These are phyloP conservation scores for Temnothorax longispinosus DNA, from an alignment of 1,140 invertebrate species.

Conservation along the genomic window DNA sequence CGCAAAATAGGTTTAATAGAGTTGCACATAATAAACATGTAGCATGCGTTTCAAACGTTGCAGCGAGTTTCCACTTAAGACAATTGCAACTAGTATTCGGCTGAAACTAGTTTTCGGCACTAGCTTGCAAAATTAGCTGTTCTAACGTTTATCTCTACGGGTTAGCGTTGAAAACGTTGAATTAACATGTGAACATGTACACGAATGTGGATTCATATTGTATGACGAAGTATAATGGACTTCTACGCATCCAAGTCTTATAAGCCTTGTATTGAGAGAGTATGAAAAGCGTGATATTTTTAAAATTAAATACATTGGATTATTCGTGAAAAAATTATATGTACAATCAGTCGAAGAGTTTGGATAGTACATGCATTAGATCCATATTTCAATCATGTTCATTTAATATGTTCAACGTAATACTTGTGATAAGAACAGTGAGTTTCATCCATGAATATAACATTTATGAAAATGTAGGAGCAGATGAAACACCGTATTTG, in stretches of 20 bases:
- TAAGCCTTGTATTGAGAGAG: not conserved
- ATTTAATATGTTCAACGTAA: slow-evolving; percentile 35
- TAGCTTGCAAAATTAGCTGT: slow-evolving; percentile 31
- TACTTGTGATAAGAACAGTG: slow-evolving; percentile 24
- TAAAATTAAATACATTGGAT: slow-evolving; percentile 9
- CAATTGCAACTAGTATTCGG: slow-evolving; percentile 35
- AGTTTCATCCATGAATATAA: slow-evolving; percentile 11
- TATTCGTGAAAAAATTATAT: not conserved
- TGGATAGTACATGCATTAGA: slow-evolving; percentile 33
- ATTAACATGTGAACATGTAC: slow-evolving; percentile 4
- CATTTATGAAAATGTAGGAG: slow-evolving; percentile 21
- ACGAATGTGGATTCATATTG: slow-evolving; percentile 20
- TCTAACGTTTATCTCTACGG: slow-evolving; percentile 25
- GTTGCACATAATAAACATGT: slow-evolving; percentile 50
- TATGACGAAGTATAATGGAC: slow-evolving; percentile 10
- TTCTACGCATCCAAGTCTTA: slow-evolving; percentile 14
- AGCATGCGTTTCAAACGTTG: slow-evolving; percentile 53
- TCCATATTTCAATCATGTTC: slow-evolving; percentile 20
- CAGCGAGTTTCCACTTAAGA: slow-evolving; percentile 24
- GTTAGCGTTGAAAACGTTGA: slow-evolving; percentile 18
- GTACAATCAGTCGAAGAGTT: slow-evolving; percentile 1
- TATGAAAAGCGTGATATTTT: slow-evolving; percentile 6
- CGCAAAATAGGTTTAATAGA: slow-evolving; percentile 46
- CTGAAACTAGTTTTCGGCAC: slow-evolving; percentile 25
- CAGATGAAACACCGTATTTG: slow-evolving; percentile 28